phyloP scores from a whole-genome alignment of 2,797 vertebrate genomes.

The Takifugu ocellatus region DNA sequence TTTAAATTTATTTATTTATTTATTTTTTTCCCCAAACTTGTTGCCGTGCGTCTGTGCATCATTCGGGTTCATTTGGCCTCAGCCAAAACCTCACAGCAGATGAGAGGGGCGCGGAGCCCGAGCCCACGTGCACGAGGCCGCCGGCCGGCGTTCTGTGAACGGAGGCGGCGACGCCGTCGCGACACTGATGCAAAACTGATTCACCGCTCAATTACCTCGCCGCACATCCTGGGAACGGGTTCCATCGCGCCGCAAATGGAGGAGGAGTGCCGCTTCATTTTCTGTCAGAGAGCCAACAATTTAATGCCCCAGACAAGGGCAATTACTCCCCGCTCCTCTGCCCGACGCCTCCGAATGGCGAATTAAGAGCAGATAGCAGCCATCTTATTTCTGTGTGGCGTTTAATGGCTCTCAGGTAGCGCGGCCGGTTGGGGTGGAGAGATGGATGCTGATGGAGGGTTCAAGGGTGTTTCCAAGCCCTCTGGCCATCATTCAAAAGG shows the following conservation, averaged over 20 bases:
- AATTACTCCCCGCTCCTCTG: slow-evolving; percentile 43
- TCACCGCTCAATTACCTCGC: slow-evolving; percentile 68
- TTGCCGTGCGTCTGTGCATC: too few species aligned
- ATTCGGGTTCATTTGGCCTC: too few species aligned
- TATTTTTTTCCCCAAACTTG: slow-evolving; percentile 1
- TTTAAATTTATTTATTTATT: slow-evolving; percentile 50
- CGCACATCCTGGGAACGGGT: slow-evolving; percentile 51
- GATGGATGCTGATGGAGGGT: slow-evolving; percentile 25
- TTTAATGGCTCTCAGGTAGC: slow-evolving; percentile 26
- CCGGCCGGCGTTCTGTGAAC: too few species aligned
- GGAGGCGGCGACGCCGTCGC: slow-evolving; percentile 13
- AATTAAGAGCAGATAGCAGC: slow-evolving; percentile 48
- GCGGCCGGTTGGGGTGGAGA: slow-evolving; percentile 29
- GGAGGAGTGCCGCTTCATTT: slow-evolving; percentile 46
- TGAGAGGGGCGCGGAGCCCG: too few species aligned
- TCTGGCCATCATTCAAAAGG: slow-evolving; percentile 30
- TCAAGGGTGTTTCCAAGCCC: slow-evolving; percentile 24
- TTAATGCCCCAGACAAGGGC: slow-evolving; percentile 43
- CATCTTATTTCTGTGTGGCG: slow-evolving; percentile 34
- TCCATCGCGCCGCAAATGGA: slow-evolving; percentile 59
- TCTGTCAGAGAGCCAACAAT: slow-evolving; percentile 45
- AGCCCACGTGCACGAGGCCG: too few species aligned
- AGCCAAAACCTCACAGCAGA: too few species aligned
- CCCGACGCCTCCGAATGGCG: slow-evolving; percentile 34
- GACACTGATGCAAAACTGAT: slow-evolving; percentile 69